Conservation (phyloP, 2,888 invertebrate genomes). For the Drosophila quasianomalipes region DNA sequence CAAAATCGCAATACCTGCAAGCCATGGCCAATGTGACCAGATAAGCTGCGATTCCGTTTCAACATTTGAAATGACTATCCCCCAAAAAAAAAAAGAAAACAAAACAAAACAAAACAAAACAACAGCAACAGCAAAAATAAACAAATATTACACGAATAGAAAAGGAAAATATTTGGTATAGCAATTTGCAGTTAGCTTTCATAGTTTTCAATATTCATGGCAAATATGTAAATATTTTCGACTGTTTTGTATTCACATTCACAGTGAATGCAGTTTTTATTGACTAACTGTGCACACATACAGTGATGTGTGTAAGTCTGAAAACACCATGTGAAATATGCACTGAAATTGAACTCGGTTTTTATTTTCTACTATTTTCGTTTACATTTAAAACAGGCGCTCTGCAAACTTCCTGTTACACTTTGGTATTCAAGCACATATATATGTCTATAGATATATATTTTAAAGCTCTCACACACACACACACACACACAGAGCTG, state of each 20-base stretch:
- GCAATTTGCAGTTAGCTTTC: conserved; percentile 6
- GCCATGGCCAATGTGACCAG: conserved; percentile 42
- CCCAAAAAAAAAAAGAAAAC: background rate
- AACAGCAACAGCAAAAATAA: background rate
- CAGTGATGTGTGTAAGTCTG: background rate
- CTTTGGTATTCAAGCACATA: background rate
- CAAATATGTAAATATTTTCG: conserved; percentile 25
- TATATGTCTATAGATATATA: too few species aligned
- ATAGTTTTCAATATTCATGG: conserved; percentile 32
- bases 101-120: background rate
- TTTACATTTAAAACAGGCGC: background rate
- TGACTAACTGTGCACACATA: background rate
- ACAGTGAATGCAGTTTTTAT: conserved; percentile 15
- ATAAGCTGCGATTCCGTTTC: conserved; percentile 57
- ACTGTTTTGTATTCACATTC: conserved; percentile 10
- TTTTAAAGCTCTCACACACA: background rate
- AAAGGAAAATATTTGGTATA: background rate
- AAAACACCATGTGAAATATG: conserved; percentile 4
- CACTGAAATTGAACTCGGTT: conserved; percentile 6
- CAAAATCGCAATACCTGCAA: conserved; percentile 10
- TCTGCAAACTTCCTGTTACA: background rate
- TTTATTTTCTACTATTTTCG: background rate
- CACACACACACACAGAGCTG: conserved; percentile 1
- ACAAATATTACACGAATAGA: conserved; percentile 1
- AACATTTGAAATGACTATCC: conserved; percentile 13